Conservation (phyloP, 2,113 vertebrate genomes). For the Menura novaehollandiae region DNA sequence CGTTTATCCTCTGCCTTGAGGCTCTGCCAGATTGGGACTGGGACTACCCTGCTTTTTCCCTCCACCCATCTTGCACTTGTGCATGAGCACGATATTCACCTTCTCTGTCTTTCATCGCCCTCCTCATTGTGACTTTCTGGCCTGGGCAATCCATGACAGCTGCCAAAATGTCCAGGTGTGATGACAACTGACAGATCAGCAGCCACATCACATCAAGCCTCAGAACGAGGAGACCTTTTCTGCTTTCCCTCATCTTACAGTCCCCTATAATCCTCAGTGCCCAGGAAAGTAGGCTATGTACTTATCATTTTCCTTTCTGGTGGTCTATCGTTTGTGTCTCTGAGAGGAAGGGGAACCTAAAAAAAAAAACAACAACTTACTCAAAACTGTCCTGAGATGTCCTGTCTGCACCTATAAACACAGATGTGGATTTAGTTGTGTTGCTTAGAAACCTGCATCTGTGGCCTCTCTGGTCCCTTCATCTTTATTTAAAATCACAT, state of each 20-base stretch:
- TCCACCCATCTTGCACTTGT: not conserved
- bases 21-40: not conserved
- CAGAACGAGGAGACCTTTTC: not conserved
- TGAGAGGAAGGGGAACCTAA: not conserved
- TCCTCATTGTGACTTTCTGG: not conserved
- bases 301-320: not conserved
- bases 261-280: not conserved
- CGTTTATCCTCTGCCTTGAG: not conserved
- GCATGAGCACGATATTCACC: rapidly evolving
- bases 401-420: not conserved
- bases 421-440: slow-evolving; percentile 4
- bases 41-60: not conserved
- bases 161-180: not conserved
- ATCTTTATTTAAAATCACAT: slow-evolving; percentile 63
- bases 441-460: slow-evolving; percentile 42
- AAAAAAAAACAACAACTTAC: not conserved
- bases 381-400: not conserved
- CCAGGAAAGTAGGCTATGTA: not conserved
- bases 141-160: not conserved
- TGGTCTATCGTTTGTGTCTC: not conserved
- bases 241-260: not conserved
- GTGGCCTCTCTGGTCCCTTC: slow-evolving; percentile 27
- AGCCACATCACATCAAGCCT: not conserved
- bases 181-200: not conserved
- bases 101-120: not conserved